phyloP scores from a whole-genome alignment of 2,797 vertebrate species.

The Fistularia tabacaria region DNA sequence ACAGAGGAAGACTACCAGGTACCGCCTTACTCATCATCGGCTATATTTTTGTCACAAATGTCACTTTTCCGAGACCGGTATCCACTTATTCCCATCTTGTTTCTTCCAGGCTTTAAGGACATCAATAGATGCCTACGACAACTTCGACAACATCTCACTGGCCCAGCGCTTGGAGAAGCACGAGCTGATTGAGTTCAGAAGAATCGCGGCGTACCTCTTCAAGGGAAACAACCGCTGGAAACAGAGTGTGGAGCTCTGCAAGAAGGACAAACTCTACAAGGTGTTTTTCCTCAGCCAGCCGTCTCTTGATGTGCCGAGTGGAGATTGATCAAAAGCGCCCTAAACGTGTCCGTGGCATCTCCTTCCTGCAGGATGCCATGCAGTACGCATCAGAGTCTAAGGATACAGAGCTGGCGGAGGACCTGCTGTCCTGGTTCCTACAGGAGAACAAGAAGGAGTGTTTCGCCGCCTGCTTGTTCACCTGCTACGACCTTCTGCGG shows the following conservation, averaged over 20 bases:
- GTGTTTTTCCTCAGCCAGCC: constrained; percentile 51
- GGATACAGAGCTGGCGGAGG: constrained; percentile 85
- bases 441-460: constrained; percentile 93
- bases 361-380: constrained; percentile 70
- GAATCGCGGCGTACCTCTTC: constrained; percentile 98
- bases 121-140: constrained; percentile 99
- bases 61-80: neutral
- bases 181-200: constrained; percentile 96
- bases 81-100: neutral
- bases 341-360: neutral
- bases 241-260: constrained; percentile 97
- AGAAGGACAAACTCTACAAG: constrained; percentile 99
- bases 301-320: neutral
- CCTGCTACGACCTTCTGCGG: constrained; percentile 96
- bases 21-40: constrained; percentile 2
- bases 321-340: too few relatives aligned
- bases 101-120: constrained; percentile 86
- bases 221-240: constrained; percentile 99
- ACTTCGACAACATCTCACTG: constrained; percentile 98
- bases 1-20: constrained; percentile 99
- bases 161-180: constrained; percentile 97
- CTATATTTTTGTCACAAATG: neutral
- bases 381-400: constrained; percentile 77
- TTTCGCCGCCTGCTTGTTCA: constrained; percentile 97
- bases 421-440: constrained; percentile 94